Conservation (phyloP, 2,797 vertebrate species). For the Nyctibius grandis region DNA sequence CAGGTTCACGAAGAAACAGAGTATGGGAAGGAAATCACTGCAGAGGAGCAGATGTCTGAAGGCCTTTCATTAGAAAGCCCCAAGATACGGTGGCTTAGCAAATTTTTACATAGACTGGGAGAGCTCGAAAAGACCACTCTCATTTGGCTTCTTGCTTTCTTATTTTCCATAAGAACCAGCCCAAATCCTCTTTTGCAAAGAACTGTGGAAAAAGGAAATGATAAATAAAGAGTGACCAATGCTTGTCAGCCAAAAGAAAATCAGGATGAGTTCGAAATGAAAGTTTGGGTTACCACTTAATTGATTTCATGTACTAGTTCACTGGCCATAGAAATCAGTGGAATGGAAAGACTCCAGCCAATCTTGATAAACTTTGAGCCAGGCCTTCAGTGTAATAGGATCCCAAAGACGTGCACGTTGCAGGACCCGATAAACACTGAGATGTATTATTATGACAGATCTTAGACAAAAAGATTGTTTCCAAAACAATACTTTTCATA, state of each 20-base stretch:
- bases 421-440: accelerated
- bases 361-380: neutral
- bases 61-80: neutral
- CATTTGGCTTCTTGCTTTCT: neutral
- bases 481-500: neutral
- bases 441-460: neutral
- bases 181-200: neutral
- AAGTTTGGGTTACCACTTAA: neutral
- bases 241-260: neutral
- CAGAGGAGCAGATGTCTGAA: neutral
- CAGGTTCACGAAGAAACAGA: neutral
- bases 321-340: neutral
- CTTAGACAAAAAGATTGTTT: neutral
- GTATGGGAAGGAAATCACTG: neutral
- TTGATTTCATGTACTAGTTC: neutral
- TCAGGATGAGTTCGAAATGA: neutral
- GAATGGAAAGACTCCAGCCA: neutral
- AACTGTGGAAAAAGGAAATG: neutral
- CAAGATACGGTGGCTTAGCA: neutral
- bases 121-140: neutral
- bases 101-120: neutral
- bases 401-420: neutral
- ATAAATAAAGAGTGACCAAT: neutral
- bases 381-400: neutral
- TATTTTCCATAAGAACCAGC: neutral